Base-by-base conservation (phyloP, 2,888 invertebrate species). In the Eurytoma californica region DNA sequence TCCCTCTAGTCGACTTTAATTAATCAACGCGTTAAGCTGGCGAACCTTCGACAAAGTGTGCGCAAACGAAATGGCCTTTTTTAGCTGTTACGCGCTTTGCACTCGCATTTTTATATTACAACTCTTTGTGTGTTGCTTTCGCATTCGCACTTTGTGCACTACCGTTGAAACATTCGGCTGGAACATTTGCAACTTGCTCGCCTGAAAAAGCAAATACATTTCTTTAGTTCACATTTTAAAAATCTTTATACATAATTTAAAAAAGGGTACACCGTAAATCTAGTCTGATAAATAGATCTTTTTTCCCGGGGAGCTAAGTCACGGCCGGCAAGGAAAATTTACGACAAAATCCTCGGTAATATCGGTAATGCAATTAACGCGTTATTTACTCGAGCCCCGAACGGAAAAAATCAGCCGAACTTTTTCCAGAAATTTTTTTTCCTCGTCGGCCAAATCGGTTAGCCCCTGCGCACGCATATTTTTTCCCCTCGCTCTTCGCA, bases 1-100 rank as follows among this genome's bases (percentile, higher is more conserved):
- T 39, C 9, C 39, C 51, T 20, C 61, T 47, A 60, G 55, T 16
- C 76, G 76, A 61, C 82, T 80, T 82, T 82, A 82, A 80, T 82
- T 82, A 82, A 82, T 82, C 82, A 82, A 82, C 80, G 77, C 67
- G 14, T 13, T n/a, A 51, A 16, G 14, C 47, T 1, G 20, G 7
- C 20, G 49, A 51, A 3, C 53, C 47, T 63, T 51, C 68, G 18
- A 53, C 70, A 75, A 75, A 69, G 61, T 49, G 24, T 9, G 39
- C 60, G 69, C 75, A 66, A 84, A 85, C 82, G 84, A 85, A 84
- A 86, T 85, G 84, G 84, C 67, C 60, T 63, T 70, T 72, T 77
- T 68, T 14, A 12, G 18, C 13, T 18, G 57, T 20, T 58, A 47
- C 47, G 14, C 39, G 70, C 55, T 69, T 68, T 61, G 18, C 53